Percentiles rank a stretch among this genome's conserved stretches.
Evolutionary conservation across 2,797 vertebrate genomes (phyloP).

Genomic region (Thripadectes ignobilis): DNA sequence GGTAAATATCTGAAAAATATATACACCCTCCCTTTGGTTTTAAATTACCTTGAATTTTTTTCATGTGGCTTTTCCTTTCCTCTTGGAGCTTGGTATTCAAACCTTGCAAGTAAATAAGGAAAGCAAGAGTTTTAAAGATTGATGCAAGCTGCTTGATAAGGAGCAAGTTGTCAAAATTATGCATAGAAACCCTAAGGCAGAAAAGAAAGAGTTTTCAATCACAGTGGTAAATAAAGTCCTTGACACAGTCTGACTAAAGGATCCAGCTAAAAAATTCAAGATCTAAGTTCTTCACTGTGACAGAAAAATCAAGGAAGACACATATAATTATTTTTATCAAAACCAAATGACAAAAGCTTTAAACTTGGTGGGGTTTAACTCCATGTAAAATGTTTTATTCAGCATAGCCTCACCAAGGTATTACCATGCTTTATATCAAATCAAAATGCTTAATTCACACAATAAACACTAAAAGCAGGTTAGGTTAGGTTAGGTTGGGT

Average conservation of each 20-base stretch:
- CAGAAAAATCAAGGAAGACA: conserved; percentile 37
- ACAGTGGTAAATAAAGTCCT: conserved; percentile 62
- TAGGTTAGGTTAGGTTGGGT: not conserved
- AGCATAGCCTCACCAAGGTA: not conserved
- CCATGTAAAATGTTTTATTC: conserved; percentile 21
- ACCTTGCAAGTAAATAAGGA: conserved; percentile 42
- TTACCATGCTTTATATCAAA: not conserved
- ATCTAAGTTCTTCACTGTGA: conserved; percentile 6
- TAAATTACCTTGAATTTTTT: conserved; percentile 42
- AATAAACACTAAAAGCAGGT: not conserved
- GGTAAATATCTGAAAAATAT: not conserved
- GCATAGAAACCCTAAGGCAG: conserved; percentile 46
- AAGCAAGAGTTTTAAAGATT: conserved; percentile 59
- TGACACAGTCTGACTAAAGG: conserved; percentile 36
- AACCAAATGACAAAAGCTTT: conserved; percentile 42
- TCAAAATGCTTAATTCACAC: conserved; percentile 23
- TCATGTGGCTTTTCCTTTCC: conserved; percentile 14
- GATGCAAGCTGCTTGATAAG: conserved; percentile 67
- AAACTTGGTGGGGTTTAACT: not conserved
- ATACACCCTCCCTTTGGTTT: conserved; percentile 25
- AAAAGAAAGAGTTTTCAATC: conserved; percentile 53
- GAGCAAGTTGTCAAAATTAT: conserved; percentile 63
- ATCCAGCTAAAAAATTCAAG: conserved; percentile 30
- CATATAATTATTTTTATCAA: conserved; percentile 52
- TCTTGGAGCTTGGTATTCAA: conserved; percentile 56